Evolutionary conservation across 2,888 invertebrate species (phyloP), one percentile per base, ranked within the genome.

Genomic region (Gibbula magus): DNA sequence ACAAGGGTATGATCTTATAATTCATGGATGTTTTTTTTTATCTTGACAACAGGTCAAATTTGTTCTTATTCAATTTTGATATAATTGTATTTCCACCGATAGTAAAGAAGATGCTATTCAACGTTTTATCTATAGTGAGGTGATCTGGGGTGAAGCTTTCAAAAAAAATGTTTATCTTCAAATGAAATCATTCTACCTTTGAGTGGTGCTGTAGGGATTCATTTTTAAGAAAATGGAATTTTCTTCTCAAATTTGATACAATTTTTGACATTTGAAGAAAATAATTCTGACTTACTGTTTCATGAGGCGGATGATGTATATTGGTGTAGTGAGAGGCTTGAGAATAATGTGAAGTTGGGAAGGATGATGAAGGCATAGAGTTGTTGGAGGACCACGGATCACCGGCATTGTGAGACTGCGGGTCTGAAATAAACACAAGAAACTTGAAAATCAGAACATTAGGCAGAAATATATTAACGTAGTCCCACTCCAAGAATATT

Each of bases 311-410:
- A 85, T 90, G 89, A 87, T 93, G 92, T 88, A 92, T 91, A 82
- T 87, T 89, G 82, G 88, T 88, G 84, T 91, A 91, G 79, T 92
- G 90, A 80, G 93, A 89, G 80, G 93, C 88, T 86, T 92, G 93
- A 86, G 93, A 91, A 85, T 92, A 90, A 86, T 90, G 90, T 79
- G 91, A 89, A 77, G 91, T 88, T 53, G 91, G 89, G 85, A 91
- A 91, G 75, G 88, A 89, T 29, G 91, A 90, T 77, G 91, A 89
- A 4, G 92, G 88, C 77, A 91, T 85, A 81, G 89, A 87, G 79
- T 89, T 88, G 81, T 86, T 89, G 66, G 88, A 85, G 39, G 91
- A 90, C 92, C 92, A 92, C 18, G 89, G 91, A 81, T 92, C 92
- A 66, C 87, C 82, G 35, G 84, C 81, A 61, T 84, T 85, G 74